Percentiles rank a stretch among this genome's conserved stretches.
Evolutionary conservation across 2,113 vertebrate species (phyloP).

Genomic region (Osmerus eperlanus): DNA sequence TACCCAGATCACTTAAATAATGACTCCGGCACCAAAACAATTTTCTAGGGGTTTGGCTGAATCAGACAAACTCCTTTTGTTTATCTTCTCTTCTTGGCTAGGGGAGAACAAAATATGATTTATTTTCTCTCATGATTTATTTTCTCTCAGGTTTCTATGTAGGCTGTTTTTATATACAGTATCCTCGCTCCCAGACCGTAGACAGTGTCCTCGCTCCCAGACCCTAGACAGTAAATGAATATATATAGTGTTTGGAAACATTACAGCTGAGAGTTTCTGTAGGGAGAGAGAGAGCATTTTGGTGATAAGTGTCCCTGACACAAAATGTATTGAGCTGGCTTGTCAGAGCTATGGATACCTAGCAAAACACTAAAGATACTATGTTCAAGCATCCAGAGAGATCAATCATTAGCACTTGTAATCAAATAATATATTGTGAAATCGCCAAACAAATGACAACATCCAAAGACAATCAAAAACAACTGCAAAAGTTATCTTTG

Average conservation of each 20-base stretch:
- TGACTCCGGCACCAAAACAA: slow-evolving; percentile 59
- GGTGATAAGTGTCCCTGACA: slow-evolving; percentile 50
- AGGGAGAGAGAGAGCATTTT: slow-evolving; percentile 37
- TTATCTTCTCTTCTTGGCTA: background rate
- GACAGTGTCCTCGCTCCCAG: slow-evolving; percentile 50
- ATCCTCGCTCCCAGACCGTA: slow-evolving; percentile 43
- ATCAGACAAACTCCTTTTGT: background rate
- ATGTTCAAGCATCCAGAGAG: too few relatives aligned
- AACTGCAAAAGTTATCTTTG: too few relatives aligned
- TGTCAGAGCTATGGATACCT: too few relatives aligned
- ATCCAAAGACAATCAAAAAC: too few relatives aligned
- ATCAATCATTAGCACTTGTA: too few relatives aligned
- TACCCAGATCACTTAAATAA: slow-evolving; percentile 68
- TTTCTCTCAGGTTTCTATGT: too few relatives aligned
- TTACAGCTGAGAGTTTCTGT: slow-evolving; percentile 31
- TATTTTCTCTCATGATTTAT: slow-evolving; percentile 54
- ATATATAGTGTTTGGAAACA: slow-evolving; percentile 60
- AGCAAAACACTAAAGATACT: too few relatives aligned
- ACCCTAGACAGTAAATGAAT: slow-evolving; percentile 58
- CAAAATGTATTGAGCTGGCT: slow-evolving; percentile 41
- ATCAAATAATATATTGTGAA: too few relatives aligned
- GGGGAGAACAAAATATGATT: slow-evolving; percentile 56
- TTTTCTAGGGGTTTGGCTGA: slow-evolving; percentile 38
- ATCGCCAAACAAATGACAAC: too few relatives aligned
- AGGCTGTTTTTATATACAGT: slow-evolving; percentile 49